Percentiles rank a stretch among this genome's conserved stretches.
Conservation (phyloP, 2,797 vertebrate species). For the Bovichtus variegatus region DNA sequence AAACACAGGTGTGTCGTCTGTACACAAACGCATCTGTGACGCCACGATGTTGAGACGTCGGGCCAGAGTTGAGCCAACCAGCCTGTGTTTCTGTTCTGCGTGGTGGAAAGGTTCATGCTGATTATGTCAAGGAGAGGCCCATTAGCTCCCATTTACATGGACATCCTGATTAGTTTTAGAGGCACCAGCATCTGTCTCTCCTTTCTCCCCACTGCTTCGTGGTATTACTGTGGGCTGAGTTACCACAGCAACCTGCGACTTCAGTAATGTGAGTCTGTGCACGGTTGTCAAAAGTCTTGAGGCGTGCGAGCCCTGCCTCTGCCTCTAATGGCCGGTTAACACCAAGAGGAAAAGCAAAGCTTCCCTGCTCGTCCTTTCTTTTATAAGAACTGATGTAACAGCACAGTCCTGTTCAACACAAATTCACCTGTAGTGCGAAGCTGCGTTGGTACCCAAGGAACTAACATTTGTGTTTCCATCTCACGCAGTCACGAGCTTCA, state of each 20-base stretch:
- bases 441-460: too few species aligned
- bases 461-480: too few species aligned
- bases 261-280: slow-evolving; percentile 33
- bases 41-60: slow-evolving; percentile 54
- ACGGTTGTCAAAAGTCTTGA: slow-evolving; percentile 44
- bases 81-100: slow-evolving; percentile 22
- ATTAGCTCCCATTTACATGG: slow-evolving; percentile 45
- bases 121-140: slow-evolving; percentile 33
- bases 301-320: slow-evolving; percentile 25
- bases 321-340: slow-evolving; percentile 13
- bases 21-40: slow-evolving; percentile 41
- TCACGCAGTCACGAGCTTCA: too few species aligned
- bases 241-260: slow-evolving; percentile 51
- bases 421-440: too few species aligned
- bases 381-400: too few species aligned
- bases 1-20: slow-evolving; percentile 60
- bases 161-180: slow-evolving; percentile 48
- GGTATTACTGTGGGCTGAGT: slow-evolving; percentile 40
- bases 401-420: too few species aligned
- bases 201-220: slow-evolving; percentile 39
- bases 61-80: too few species aligned
- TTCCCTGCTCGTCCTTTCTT: too few species aligned
- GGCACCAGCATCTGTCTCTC: slow-evolving; percentile 40
- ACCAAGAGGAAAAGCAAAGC: too few species aligned
- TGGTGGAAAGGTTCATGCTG: slow-evolving; percentile 19